Percentiles rank a stretch among this genome's conserved stretches.
Evolutionary conservation across 2,113 vertebrate genomes (phyloP).

Genomic region (Pterocles burchelli): DNA sequence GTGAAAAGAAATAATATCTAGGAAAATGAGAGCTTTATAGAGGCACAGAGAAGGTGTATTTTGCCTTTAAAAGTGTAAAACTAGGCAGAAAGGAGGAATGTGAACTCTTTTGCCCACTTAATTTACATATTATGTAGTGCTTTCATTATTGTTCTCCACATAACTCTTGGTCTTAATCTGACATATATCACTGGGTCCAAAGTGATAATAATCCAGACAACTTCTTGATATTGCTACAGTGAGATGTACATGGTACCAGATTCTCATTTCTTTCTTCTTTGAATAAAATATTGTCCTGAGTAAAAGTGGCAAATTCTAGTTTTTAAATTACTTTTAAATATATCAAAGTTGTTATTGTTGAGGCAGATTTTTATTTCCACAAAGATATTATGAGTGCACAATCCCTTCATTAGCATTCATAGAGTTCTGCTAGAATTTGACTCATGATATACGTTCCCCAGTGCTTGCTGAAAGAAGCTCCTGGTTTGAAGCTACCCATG

Average conservation of each 20-base stretch:
- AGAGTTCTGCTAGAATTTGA: background rate
- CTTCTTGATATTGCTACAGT: background rate
- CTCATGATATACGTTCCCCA: background rate
- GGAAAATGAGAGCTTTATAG: background rate
- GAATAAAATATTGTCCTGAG: background rate
- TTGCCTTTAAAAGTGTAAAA: background rate
- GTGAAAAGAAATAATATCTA: background rate
- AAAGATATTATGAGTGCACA: background rate
- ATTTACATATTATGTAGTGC: background rate
- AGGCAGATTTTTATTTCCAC: background rate
- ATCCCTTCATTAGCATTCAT: background rate
- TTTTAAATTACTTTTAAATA: background rate
- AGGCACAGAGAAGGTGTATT: background rate
- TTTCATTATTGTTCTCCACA: background rate
- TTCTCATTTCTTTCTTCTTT: background rate
- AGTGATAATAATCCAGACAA: background rate
- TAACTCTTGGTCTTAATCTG: background rate
- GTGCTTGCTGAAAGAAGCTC: background rate
- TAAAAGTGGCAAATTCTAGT: background rate
- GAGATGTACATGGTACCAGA: background rate
- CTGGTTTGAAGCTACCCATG: background rate
- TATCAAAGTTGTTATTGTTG: background rate
- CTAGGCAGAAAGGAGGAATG: background rate
- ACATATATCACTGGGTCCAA: background rate
- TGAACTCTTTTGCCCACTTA: background rate